A percentile compares a stretch with the other conserved stretches of the same genome.
These are phyloP conservation scores for Pseudomyrmex concolor DNA, from an alignment of 1,140 invertebrate species.

Conservation along the genomic window DNA sequence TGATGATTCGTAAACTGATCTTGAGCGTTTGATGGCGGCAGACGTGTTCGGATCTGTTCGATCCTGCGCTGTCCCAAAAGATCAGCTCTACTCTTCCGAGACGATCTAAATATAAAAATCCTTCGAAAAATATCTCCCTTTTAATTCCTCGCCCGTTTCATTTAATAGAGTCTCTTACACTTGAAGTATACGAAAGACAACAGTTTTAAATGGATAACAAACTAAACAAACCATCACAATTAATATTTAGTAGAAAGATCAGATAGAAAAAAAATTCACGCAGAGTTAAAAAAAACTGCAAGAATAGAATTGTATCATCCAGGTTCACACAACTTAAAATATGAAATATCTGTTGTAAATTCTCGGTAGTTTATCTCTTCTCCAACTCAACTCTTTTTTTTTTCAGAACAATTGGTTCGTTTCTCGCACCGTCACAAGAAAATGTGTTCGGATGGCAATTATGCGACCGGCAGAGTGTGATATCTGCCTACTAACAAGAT, in stretches of 20 bases:
- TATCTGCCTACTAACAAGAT: constrained; percentile 63
- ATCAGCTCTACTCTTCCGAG: too few relatives aligned
- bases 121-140: too few relatives aligned
- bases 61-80: too few relatives aligned
- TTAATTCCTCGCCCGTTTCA: too few relatives aligned
- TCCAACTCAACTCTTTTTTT: not conserved
- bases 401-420: not conserved
- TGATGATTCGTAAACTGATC: too few relatives aligned
- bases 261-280: not conserved
- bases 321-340: not conserved
- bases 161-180: too few relatives aligned
- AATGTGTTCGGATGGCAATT: constrained; percentile 8
- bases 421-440: not conserved
- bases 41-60: too few relatives aligned
- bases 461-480: constrained; percentile 1
- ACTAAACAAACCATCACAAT: too few relatives aligned
- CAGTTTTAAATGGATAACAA: not conserved
- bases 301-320: too few relatives aligned
- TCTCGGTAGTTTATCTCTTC: not conserved
- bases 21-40: too few relatives aligned
- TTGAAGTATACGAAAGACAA: not conserved
- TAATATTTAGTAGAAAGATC: not conserved
- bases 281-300: too few relatives aligned
- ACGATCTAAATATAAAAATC: too few relatives aligned
- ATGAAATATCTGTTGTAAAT: not conserved